Conservation (phyloP, 2,797 vertebrate genomes). For the Neoniphon sammara region DNA sequence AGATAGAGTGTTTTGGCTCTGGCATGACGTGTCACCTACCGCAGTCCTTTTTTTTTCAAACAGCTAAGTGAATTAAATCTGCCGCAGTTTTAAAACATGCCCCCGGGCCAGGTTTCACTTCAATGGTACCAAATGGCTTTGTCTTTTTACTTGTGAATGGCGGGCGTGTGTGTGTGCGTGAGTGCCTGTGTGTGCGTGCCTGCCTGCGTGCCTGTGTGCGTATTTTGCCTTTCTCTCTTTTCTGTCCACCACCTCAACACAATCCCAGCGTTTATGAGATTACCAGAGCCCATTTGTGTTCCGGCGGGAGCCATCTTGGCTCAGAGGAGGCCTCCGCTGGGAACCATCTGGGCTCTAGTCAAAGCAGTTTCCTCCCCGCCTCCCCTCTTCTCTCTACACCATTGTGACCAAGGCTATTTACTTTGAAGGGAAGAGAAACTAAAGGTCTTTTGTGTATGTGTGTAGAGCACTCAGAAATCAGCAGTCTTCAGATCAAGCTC, state of each 20-base stretch:
- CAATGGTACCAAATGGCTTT: conserved; percentile 69
- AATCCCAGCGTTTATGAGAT: conserved; percentile 83
- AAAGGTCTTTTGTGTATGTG: conserved; percentile 26
- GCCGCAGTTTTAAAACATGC: conserved; percentile 70
- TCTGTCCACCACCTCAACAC: conserved; percentile 72
- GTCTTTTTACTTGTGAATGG: conserved; percentile 56
- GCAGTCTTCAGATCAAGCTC: conserved; percentile 18
- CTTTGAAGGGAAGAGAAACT: conserved; percentile 53
- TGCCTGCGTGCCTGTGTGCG: conserved; percentile 17
- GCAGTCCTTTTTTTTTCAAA: conserved; percentile 58
- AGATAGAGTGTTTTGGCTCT: conserved; percentile 39
- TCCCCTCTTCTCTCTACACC: conserved; percentile 59
- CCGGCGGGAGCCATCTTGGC: conserved; percentile 84
- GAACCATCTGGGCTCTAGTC: conserved; percentile 82
- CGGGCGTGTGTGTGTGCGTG: conserved; percentile 29
- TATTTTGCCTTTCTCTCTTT: conserved; percentile 61
- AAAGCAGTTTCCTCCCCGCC: conserved; percentile 74
- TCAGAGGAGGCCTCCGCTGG: conserved; percentile 79
- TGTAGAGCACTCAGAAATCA: conserved; percentile 34
- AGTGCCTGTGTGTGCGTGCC: not conserved
- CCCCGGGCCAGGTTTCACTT: conserved; percentile 70
- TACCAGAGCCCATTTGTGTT: conserved; percentile 83
- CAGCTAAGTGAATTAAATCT: conserved; percentile 79
- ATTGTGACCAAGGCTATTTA: conserved; percentile 70
- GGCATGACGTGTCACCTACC: conserved; percentile 57